phyloP scores from a whole-genome alignment of 2,113 vertebrate species.

The Stigmatopora argus region DNA sequence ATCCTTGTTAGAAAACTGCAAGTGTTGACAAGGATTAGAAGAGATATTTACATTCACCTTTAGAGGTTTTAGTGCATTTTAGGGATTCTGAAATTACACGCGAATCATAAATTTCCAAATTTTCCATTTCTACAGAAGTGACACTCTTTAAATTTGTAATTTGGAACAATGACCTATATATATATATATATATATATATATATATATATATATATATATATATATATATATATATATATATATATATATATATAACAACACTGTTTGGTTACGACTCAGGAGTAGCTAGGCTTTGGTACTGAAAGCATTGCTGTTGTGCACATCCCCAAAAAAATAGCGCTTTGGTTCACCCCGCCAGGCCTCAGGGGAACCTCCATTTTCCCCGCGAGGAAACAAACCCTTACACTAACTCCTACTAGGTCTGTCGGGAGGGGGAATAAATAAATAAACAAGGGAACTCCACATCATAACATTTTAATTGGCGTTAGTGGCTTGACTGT shows the following conservation, averaged over 20 bases:
- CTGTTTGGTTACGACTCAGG: background rate
- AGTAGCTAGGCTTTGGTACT: background rate
- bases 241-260: background rate
- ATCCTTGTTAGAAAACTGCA: background rate
- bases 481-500: constrained; percentile 61
- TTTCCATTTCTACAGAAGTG: no score
- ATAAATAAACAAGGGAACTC: constrained; percentile 64
- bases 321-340: constrained; percentile 23
- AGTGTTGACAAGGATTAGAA: background rate
- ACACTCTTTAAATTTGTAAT: no score
- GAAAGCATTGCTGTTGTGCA: constrained; percentile 1
- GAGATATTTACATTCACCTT: background rate
- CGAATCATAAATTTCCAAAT: no score
- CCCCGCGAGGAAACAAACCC: constrained; percentile 37
- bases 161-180: no score
- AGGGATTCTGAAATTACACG: no score
- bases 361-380: constrained; percentile 25
- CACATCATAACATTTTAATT: constrained; percentile 69
- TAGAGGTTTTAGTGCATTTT: background rate
- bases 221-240: no score
- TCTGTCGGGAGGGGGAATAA: constrained; percentile 58
- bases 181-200: no score
- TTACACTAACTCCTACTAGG: constrained; percentile 62
- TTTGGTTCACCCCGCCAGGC: constrained; percentile 44
- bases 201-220: no score